Evolutionary conservation across 2,797 vertebrate species (phyloP), one percentile per base, ranked within the genome.

Genomic region (Molossus alvarezi): DNA sequence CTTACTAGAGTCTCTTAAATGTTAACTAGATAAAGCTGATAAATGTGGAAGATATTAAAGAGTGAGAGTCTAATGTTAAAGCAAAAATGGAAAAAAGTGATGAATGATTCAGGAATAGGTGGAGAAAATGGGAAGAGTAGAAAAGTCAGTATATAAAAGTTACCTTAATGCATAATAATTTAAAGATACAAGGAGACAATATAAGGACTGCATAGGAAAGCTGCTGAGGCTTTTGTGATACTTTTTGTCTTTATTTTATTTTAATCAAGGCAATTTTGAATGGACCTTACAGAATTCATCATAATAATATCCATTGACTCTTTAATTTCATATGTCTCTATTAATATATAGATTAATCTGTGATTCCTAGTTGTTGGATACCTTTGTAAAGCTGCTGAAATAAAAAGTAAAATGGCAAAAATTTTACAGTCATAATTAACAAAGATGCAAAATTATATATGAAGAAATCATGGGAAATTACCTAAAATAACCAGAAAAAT

Each of bases 21-120:
- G 94, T 65, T 88, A 77, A 75, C 55, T 84, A 80, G 33, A 76
- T 55, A 55, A 95, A 90, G 23, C 27, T 71, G 37, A 86, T 62
- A 10, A 72, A n/a, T 62, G 14, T 88, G 48, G n/a, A 51, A 67
- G 88, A 81, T 88, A 77, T 53, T 45, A 88, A 90, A 9, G 8
- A 62, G 8, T 81, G 2, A 25, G 25, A 33, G 64, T 69, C 15
- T 71, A 79, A 48, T 33, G 20, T 89, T 57, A 87, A 91, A 77
- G 14, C 48, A 67, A 89, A 95, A 85, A 45, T 90, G 14, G 13
- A 27, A 3, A 90, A 82, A 41, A 72, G 3, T 45, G 58, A 25
- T 72, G 12, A 79, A n/a, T 82, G 8, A 18, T 72, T 89, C 57
- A 79, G 9, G 9, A 9, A 53, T 33, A 88, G 3, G 0, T 55